phyloP scores from a whole-genome alignment of 92 coral and sea anemone species.

The Hydrozoanthus gracilis region DNA sequence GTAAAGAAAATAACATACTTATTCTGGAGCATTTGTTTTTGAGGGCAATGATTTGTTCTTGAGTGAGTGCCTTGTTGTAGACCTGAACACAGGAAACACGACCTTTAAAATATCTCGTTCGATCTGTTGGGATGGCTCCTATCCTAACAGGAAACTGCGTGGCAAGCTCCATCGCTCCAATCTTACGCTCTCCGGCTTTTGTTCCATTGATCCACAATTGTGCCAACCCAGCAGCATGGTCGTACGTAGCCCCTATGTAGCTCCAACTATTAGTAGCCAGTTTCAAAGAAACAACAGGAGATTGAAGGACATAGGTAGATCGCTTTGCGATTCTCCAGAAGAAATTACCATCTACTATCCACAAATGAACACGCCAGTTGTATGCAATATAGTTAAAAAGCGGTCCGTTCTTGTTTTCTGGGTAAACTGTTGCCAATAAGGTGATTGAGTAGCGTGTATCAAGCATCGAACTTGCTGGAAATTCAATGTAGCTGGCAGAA shows the following conservation, averaged over 20 bases:
- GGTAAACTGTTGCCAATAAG: slow-evolving; percentile 12
- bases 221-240: neutral
- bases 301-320: neutral
- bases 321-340: slow-evolving; percentile 24
- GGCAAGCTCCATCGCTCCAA: slow-evolving; percentile 2
- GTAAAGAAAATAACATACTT: neutral
- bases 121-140: neutral
- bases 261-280: slow-evolving; percentile 1
- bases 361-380: slow-evolving; percentile 12
- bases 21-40: slow-evolving; percentile 1
- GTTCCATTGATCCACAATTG: slow-evolving; percentile 21
- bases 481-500: slow-evolving; percentile 24
- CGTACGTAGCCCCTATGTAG: slow-evolving; percentile 25
- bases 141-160: slow-evolving; percentile 8
- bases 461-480: slow-evolving; percentile 4
- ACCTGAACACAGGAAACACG: slow-evolving; percentile 19
- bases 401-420: neutral
- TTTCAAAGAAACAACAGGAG: neutral
- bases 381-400: slow-evolving; percentile 3
- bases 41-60: neutral
- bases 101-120: slow-evolving; percentile 14
- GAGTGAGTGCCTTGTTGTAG: slow-evolving; percentile 26
- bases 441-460: slow-evolving; percentile 23
- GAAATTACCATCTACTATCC: neutral
- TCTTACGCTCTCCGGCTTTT: slow-evolving; percentile 5